Conservation (phyloP, 1,140 invertebrate species). For the Drosophila tsacasi region DNA sequence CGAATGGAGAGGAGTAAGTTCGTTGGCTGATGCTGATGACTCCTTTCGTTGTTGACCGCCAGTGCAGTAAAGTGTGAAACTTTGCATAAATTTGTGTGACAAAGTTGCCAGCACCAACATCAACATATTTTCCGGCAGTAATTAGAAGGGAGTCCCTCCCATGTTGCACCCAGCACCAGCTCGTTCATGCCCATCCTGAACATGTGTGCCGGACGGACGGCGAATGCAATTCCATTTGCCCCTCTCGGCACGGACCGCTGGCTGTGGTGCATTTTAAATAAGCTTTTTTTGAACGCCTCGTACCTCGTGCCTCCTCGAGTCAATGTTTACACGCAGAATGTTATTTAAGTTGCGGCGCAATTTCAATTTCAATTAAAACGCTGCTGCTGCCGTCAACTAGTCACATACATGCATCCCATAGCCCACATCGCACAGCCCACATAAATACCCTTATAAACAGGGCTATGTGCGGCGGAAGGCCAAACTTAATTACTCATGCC, state of each 20-base stretch:
- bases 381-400: conserved; percentile 59
- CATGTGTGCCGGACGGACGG: conserved; percentile 26
- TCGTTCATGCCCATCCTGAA: neutral
- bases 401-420: conserved; percentile 18
- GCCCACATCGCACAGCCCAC: neutral
- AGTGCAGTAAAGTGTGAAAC: conserved; percentile 77
- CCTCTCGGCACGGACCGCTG: conserved; percentile 29
- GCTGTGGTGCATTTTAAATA: conserved; percentile 60
- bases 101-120: conserved; percentile 72
- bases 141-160: conserved; percentile 58
- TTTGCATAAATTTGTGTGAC: conserved; percentile 78
- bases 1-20: conserved; percentile 24
- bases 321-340: conserved; percentile 75
- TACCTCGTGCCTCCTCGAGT: conserved; percentile 40
- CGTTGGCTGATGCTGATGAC: conserved; percentile 48
- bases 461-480: conserved; percentile 11
- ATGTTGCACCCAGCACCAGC: neutral
- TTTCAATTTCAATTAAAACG: conserved; percentile 83
- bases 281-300: conserved; percentile 34
- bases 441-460: conserved; percentile 19
- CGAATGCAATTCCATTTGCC: conserved; percentile 62
- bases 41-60: conserved; percentile 53
- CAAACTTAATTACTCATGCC: conserved; percentile 77
- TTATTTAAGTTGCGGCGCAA: conserved; percentile 78
- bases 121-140: conserved; percentile 78